A percentile compares a stretch with the other conserved stretches of the same genome.
Conservation (phyloP, 2,888 invertebrate genomes). For the Balanococcus diminutus region DNA sequence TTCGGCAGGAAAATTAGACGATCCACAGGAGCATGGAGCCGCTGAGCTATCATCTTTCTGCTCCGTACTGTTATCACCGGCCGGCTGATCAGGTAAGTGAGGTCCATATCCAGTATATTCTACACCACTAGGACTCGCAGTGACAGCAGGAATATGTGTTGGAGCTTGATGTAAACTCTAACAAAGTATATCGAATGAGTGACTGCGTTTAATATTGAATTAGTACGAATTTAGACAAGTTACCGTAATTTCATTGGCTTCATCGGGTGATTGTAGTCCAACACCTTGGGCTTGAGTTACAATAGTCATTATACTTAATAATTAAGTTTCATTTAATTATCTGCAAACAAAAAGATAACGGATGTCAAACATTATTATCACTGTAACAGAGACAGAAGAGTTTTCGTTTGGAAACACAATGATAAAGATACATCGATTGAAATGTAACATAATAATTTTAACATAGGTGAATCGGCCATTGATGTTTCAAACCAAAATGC, state of each 20-base stretch:
- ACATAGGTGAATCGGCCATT: background rate
- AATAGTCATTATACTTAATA: conserved; percentile 66
- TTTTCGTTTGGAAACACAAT: background rate
- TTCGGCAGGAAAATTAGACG: conserved; percentile 33
- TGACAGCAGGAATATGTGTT: conserved; percentile 51
- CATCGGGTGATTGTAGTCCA: conserved; percentile 67
- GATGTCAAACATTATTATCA: background rate
- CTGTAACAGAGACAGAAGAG: no score
- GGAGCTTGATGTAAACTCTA: conserved; percentile 54
- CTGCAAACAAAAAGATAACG: conserved; percentile 1
- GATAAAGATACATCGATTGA: background rate
- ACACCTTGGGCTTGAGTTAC: conserved; percentile 69
- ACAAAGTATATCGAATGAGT: background rate
- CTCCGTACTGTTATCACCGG: conserved; percentile 3
- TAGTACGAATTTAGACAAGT: conserved; percentile 4
- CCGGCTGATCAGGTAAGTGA: conserved; percentile 46
- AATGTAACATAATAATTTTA: background rate
- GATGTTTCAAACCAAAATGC: background rate
- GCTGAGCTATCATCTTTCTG: conserved; percentile 33
- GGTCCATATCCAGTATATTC: conserved; percentile 24
- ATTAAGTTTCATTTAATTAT: conserved; percentile 43
- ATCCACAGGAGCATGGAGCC: conserved; percentile 22
- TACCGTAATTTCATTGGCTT: conserved; percentile 59
- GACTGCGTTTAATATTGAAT: background rate
- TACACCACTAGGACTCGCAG: background rate